Evolutionary conservation across 1,140 invertebrate species (phyloP).

Genomic region (Parapsyche elsis): DNA sequence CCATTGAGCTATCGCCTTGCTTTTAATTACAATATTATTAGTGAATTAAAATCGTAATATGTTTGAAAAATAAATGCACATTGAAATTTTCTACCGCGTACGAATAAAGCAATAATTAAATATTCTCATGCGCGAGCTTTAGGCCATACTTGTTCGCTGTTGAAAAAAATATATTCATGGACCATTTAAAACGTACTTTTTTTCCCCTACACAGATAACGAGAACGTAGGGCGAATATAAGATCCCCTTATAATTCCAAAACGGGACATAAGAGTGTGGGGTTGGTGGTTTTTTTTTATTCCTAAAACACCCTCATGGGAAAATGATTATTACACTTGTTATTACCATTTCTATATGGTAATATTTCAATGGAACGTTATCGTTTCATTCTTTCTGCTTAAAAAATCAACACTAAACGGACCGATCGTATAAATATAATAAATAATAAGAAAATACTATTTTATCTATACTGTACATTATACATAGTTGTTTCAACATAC

Average conservation of each 20-base stretch:
- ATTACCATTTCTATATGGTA: constrained; percentile 14
- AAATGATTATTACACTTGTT: constrained; percentile 34
- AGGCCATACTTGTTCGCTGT: neutral
- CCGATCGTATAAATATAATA: no score
- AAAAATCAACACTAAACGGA: no score
- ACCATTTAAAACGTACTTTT: constrained; percentile 16
- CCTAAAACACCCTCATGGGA: neutral
- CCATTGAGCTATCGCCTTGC: no score
- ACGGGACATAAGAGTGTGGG: neutral
- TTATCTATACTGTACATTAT: no score
- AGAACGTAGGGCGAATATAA: neutral
- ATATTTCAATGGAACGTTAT: neutral
- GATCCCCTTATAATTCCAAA: neutral
- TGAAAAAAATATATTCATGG: constrained; percentile 23
- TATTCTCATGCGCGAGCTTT: neutral
- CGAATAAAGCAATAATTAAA: neutral
- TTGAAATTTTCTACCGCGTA: neutral
- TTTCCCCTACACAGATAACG: neutral
- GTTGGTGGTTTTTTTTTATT: neutral
- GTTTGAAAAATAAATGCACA: no score
- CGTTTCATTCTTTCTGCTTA: neutral
- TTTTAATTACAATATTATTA: no score
- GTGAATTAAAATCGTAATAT: no score
- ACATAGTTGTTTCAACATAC: no score
- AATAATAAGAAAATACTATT: no score